Base-by-base conservation (phyloP, 2,113 vertebrate genomes). In the Stercorarius parasiticus region DNA sequence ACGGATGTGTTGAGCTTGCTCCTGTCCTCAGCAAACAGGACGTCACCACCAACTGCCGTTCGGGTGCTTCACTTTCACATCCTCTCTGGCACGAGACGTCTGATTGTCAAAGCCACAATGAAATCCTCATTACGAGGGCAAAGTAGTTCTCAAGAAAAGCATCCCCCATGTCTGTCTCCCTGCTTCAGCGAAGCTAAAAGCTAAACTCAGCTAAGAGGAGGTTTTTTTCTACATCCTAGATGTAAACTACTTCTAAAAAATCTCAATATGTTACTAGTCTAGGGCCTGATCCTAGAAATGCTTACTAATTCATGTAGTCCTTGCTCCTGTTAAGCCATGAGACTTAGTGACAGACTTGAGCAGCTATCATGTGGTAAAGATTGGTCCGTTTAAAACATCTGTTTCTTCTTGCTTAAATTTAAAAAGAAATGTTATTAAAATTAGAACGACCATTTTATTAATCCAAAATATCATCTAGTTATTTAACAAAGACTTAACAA, bases 401-500 rank as follows among this genome's bases (percentile, higher is more conserved):
- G 53, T 73, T 95, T 92, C 56, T 94, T 91, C 91, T 85, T 73
- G 55, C 70, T 74, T 74, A 90, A 85, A 83, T 80, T 90, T 73
- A 88, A 91, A 87, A 94, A 91, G 20, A 70, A 93, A 80, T 73
- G n/a, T 67, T 93, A 90, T 95, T 91, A 94, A 91, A 91, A 94
- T 94, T 93, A 88, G 82, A 95, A 80, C 4, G 9, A 90, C 49
- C 17, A 85, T 72, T 91, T 93, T 65, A 96, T 94, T 96, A 95
- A 95, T 87, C n/a, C 38, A 93, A 82, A 97, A 96, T 94, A 96
- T 89, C 49, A 82, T 72, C 74, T 93, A 90, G 78, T 86, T 95
- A 96, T 94, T 96, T 93, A 94, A 91, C 78, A 93, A 97, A 90
- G 82, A 90, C 53, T 58, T 97, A 91, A 89, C 58, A 93, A 73